Percentiles rank a stretch among this genome's conserved stretches.
Conservation (phyloP, 2,113 vertebrate genomes). For the Kryptolebias marmoratus region DNA sequence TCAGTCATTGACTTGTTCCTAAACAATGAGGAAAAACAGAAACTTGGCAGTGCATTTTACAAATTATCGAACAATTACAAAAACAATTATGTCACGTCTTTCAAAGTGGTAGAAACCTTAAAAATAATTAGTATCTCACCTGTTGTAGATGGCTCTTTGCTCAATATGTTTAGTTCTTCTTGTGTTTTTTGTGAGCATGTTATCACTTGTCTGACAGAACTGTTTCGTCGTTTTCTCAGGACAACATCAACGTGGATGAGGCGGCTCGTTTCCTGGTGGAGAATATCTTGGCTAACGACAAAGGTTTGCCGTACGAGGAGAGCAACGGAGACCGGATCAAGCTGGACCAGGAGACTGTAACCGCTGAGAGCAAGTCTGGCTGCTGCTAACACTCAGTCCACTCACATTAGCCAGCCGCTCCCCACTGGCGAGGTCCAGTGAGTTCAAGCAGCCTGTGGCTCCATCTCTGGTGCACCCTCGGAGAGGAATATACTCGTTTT, state of each 20-base stretch:
- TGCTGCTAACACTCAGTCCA: slow-evolving; percentile 87
- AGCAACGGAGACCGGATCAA: slow-evolving; percentile 87
- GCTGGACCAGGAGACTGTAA: slow-evolving; percentile 84
- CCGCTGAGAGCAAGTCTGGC: slow-evolving; percentile 89
- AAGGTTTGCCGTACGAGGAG: slow-evolving; percentile 89
- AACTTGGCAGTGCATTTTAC: not conserved
- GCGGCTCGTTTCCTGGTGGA: slow-evolving; percentile 95
- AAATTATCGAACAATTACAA: no score
- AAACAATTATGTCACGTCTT: no score
- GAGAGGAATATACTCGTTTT: slow-evolving; percentile 35
- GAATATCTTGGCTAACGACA: slow-evolving; percentile 90
- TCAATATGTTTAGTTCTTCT: not conserved
- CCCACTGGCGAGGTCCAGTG: slow-evolving; percentile 27
- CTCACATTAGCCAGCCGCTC: slow-evolving; percentile 25
- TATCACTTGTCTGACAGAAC: slow-evolving; percentile 13
- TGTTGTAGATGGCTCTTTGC: no score
- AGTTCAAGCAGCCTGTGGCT: slow-evolving; percentile 26
- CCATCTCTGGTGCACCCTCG: slow-evolving; percentile 31
- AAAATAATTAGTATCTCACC: not conserved
- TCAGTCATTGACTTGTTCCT: no score
- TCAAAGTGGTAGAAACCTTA: no score
- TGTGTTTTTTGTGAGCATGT: not conserved
- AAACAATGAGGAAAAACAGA: not conserved
- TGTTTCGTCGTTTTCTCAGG: slow-evolving; percentile 78
- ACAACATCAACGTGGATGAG: slow-evolving; percentile 97